A percentile compares a stretch with the other conserved stretches of the same genome.
These are phyloP conservation scores for Leucoraja erinaceus DNA, from an alignment of 2,113 vertebrate species.

Conservation along the genomic window DNA sequence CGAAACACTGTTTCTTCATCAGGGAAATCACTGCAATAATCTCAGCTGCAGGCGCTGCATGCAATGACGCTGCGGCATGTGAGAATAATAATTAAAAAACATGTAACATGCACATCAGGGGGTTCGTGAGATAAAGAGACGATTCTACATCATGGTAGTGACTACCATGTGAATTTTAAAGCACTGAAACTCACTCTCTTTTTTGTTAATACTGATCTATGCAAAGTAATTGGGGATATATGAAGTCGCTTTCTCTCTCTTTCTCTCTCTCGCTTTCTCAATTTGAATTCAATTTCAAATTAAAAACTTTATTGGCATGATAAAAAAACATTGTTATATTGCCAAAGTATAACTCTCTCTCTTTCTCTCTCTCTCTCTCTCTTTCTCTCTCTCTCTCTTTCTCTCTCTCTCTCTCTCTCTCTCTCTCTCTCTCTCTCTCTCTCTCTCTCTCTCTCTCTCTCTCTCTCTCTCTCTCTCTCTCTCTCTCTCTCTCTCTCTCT, in stretches of 20 bases:
- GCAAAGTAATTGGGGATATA: conserved; percentile 55
- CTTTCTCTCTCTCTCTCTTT: no score
- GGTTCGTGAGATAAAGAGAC: conserved; percentile 46
- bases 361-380: no score
- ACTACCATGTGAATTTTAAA: conserved; percentile 66
- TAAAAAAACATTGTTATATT: no score
- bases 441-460: no score
- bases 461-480: no score
- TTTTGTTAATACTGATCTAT: conserved; percentile 59
- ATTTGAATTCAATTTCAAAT: no score
- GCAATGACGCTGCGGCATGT: conserved; percentile 48
- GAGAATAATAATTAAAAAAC: conserved; percentile 58
- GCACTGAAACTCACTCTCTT: conserved; percentile 76
- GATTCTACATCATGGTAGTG: conserved; percentile 42
- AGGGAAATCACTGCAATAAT: conserved; percentile 31
- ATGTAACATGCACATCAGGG: conserved; percentile 61
- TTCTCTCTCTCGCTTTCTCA: no score
- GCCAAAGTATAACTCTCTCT: no score
- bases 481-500: no score
- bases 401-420: no score
- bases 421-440: no score
- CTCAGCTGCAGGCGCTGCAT: conserved; percentile 27
- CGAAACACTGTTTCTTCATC: conserved; percentile 22
- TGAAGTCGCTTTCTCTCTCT: conserved; percentile 39
- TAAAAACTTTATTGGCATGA: no score